Evolutionary conservation across 2,888 invertebrate genomes (phyloP), one percentile per base, ranked within the genome.

Genomic region (Epirrhoe tristata): DNA sequence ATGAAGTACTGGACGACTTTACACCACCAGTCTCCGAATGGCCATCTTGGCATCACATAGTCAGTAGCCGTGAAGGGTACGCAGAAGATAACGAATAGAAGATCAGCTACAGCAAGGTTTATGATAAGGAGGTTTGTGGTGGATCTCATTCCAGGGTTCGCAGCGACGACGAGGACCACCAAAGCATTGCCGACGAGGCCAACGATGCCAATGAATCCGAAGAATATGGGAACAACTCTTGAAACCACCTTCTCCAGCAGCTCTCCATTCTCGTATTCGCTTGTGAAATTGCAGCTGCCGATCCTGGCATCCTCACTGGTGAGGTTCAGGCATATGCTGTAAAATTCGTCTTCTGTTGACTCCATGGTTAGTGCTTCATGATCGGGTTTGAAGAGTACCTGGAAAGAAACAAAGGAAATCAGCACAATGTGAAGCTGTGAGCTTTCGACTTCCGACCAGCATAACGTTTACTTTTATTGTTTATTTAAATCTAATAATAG

Each of bases 21-120:
- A 91, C 98, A 98, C 96, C 97, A 98, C 84, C 96, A 92, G 81
- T 96, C 96, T 8, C 98, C 98, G 81, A 98, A 98, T 0, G 98
- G 97, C 98, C 98, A 99, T 81, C 95, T 95, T 6, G 97, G 96
- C 81, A 98, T 92, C 0, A 97, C 97, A 85, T 98, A 98, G 81
- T 97, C 97, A 14, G 97, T 96, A 0, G 98, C 98, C 0, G 98
- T 98, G 88, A 98, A 98, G 0, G 98, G 98, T 16, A 98, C 98
- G 90, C 98, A 98, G 89, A 98, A 97, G 60, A 98, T 95, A 51
- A 98, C 97, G 87, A 99, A 98, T 34, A 98, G 95, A 34, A 99
- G 93, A 86, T 98, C 98, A 46, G 98, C 98, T 32, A 98, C 94
- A 3, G 98, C 98, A 70, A 98, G 91, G 85, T 98, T 98, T 69